Conservation (phyloP, 2,797 vertebrate species). For the Nyctibius grandis region DNA sequence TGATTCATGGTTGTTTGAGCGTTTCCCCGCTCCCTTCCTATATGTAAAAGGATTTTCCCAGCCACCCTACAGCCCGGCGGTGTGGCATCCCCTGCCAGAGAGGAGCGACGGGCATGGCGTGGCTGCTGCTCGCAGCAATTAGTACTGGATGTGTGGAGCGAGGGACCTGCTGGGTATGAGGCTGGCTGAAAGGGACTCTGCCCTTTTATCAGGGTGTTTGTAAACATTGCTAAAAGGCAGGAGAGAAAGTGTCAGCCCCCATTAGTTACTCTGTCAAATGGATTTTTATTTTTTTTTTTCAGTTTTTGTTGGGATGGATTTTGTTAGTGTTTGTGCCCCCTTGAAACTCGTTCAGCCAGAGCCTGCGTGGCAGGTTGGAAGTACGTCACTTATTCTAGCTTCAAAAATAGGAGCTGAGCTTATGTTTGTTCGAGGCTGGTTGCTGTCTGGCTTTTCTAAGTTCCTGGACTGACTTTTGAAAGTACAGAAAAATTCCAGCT, state of each 20-base stretch:
- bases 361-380: not conserved
- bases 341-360: not conserved
- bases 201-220: not conserved
- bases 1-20: not conserved
- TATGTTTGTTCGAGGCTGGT: accelerated
- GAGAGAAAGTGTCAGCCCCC: not conserved
- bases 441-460: not conserved
- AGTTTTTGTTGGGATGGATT: not conserved
- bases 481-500: not conserved
- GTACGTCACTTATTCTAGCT: not conserved
- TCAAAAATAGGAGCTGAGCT: not conserved
- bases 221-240: not conserved
- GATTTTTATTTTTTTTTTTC: not conserved
- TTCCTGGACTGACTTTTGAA: not conserved
- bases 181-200: not conserved
- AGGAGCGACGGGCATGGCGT: not conserved
- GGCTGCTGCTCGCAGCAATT: not conserved
- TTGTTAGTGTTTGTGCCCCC: not conserved
- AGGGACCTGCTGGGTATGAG: not conserved
- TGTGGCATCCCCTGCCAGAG: not conserved
- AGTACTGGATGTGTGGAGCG: not conserved
- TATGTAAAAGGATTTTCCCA: not conserved
- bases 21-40: not conserved
- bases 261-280: not conserved
- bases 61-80: not conserved